Evolutionary conservation across 2,797 vertebrate genomes (phyloP).

Genomic region (Pseudopleuronectes americanus): DNA sequence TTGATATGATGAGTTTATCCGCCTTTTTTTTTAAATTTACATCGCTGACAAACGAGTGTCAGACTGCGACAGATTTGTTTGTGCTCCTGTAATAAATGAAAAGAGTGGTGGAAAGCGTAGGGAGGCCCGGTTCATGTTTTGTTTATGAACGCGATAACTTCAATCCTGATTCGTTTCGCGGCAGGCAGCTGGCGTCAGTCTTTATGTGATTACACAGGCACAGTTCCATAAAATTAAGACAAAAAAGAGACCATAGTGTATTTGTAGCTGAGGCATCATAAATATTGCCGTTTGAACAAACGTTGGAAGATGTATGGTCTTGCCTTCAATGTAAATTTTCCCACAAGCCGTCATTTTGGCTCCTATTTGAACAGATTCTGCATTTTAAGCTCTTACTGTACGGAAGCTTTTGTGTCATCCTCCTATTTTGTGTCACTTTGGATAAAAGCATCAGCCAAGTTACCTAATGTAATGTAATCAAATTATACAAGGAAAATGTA

Average conservation of each 20-base stretch:
- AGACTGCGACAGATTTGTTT: conserved; percentile 31
- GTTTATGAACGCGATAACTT: conserved; percentile 44
- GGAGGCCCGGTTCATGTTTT: conserved; percentile 22
- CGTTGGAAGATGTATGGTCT: conserved; percentile 1
- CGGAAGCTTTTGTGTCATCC: too few relatives aligned
- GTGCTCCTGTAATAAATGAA: conserved; percentile 29
- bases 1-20: conserved; percentile 31
- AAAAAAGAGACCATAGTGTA: conserved; percentile 1
- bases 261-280: conserved; percentile 3
- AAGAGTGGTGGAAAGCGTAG: conserved; percentile 15
- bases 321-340: not conserved
- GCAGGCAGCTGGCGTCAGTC: conserved; percentile 24
- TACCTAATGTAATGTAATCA: not conserved
- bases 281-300: conserved; percentile 8
- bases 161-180: conserved; percentile 46
- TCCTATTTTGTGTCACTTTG: not conserved
- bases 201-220: conserved; percentile 26
- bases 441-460: not conserved
- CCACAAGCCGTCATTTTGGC: not conserved
- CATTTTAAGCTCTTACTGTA: too few relatives aligned
- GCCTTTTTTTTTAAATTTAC: conserved; percentile 45
- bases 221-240: conserved; percentile 12
- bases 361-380: not conserved
- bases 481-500: not conserved
- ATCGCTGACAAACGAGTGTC: conserved; percentile 18